These are phyloP conservation scores for Tarsius wallacei DNA, from an alignment of 2,797 vertebrate genomes.

Conservation along the genomic window DNA sequence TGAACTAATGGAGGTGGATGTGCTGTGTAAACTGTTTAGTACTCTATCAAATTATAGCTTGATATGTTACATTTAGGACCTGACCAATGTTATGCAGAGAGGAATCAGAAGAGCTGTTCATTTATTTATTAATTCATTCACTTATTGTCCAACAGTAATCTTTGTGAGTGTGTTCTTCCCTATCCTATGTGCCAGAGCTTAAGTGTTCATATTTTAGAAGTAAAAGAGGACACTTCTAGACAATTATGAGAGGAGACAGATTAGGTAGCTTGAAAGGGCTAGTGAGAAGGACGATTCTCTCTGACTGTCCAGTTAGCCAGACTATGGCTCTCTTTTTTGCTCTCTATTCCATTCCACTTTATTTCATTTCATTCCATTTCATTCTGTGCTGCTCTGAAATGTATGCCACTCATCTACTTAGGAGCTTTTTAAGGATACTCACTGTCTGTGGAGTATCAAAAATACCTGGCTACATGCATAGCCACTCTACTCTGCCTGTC, in stretches of 20 bases:
- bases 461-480: neutral
- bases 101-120: conserved; percentile 7
- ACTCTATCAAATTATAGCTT: neutral
- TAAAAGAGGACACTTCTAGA: neutral
- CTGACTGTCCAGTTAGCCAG: neutral
- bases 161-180: too few species aligned
- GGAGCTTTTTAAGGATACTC: neutral
- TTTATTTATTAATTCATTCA: neutral
- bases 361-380: neutral
- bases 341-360: neutral
- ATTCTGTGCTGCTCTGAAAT: neutral
- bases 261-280: neutral
- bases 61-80: neutral
- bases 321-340: neutral
- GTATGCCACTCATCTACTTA: neutral
- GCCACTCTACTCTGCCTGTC: neutral
- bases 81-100: neutral
- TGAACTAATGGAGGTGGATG: neutral
- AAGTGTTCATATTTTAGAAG: neutral
- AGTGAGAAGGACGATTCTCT: neutral
- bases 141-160: neutral
- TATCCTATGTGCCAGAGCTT: neutral
- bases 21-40: neutral
- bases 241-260: neutral
- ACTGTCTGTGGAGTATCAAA: neutral